Percentiles rank a stretch among this genome's conserved stretches.
phyloP scores from a whole-genome alignment of 1,140 invertebrate species.

The Andricus grossulariae region DNA sequence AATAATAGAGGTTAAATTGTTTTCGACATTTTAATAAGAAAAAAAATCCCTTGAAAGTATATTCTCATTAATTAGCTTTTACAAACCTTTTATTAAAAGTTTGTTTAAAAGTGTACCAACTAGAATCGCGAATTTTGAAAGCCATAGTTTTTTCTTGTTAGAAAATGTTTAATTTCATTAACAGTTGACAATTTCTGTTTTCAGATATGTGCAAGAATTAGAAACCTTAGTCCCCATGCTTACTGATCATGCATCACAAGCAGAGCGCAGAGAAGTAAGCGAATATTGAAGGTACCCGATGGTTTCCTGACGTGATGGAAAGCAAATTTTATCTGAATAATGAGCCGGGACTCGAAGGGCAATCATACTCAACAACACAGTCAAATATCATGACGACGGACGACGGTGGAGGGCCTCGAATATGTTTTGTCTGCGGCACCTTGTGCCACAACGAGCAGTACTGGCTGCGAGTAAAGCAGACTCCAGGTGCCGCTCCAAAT shows the following conservation, averaged over 20 bases:
- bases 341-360: conserved; percentile 71
- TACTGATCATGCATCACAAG: conserved; percentile 55
- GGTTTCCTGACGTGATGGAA: conserved; percentile 74
- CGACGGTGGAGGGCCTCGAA: conserved; percentile 52
- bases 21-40: no score
- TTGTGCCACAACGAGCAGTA: conserved; percentile 83
- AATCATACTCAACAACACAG: conserved; percentile 61
- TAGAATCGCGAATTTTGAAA: not conserved
- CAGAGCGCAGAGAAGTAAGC: conserved; percentile 54
- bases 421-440: conserved; percentile 93
- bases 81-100: conserved; percentile 54
- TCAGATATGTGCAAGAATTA: conserved; percentile 53
- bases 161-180: not conserved
- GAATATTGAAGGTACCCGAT: conserved; percentile 59
- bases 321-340: conserved; percentile 74
- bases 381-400: conserved; percentile 56
- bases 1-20: no score
- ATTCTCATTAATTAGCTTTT: no score
- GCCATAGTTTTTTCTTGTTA: no score
- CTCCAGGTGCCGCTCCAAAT: conserved; percentile 74
- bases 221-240: conserved; percentile 36
- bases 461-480: conserved; percentile 82
- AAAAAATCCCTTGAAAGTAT: no score
- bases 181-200: conserved; percentile 34
- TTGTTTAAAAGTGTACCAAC: conserved; percentile 38